Evolutionary conservation across 1,140 invertebrate species (phyloP).

Genomic region (Pogonus chalceus): DNA sequence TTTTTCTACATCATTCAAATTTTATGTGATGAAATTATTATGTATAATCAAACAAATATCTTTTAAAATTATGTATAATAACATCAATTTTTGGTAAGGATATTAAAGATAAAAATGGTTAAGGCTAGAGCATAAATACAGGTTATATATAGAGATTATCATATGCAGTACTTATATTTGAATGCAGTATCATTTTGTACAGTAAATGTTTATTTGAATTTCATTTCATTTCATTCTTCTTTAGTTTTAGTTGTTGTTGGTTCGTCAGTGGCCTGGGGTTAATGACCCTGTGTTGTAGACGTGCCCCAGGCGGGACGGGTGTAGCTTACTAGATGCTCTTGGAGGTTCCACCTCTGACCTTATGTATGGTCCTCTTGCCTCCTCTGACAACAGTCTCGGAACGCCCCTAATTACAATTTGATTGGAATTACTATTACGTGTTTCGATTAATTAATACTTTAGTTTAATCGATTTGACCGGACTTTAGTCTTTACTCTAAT

Average conservation of each 20-base stretch:
- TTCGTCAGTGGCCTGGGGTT: neutral
- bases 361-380: neutral
- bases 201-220: no score
- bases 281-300: neutral
- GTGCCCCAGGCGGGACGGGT: neutral
- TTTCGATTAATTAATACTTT: neutral
- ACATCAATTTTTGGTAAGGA: no score
- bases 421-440: neutral
- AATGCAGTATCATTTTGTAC: no score
- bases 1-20: no score
- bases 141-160: no score
- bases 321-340: neutral
- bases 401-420: neutral
- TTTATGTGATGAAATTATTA: no score
- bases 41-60: no score
- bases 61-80: no score
- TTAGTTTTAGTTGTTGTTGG: neutral
- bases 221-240: neutral
- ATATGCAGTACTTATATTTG: neutral
- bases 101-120: no score
- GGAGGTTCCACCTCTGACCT: neutral
- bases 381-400: neutral
- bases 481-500: neutral
- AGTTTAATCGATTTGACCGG: neutral
- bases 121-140: no score